These are phyloP conservation scores for Seriola aureovittata DNA, from an alignment of 2,113 vertebrate species.

Conservation along the genomic window DNA sequence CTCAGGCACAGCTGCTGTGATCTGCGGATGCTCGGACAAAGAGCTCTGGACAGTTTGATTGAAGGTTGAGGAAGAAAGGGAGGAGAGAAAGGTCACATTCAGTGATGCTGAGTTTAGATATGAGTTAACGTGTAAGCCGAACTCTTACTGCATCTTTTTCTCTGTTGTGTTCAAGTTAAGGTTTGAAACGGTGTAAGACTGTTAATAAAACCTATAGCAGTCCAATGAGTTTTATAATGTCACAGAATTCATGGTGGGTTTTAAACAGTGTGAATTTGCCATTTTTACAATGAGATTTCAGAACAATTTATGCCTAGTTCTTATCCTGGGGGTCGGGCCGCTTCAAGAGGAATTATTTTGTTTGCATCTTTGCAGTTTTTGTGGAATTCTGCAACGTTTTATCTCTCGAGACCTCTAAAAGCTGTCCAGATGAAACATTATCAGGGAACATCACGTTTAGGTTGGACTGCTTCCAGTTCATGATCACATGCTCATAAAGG, in stretches of 20 bases:
- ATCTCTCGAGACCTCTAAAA: too few relatives aligned
- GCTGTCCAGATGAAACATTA: too few relatives aligned
- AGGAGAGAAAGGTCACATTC: not conserved
- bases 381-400: too few relatives aligned
- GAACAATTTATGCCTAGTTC: too few relatives aligned
- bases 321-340: too few relatives aligned
- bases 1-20: slow-evolving; percentile 22
- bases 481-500: not conserved
- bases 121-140: slow-evolving; percentile 6
- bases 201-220: not conserved
- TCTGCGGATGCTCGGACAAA: slow-evolving; percentile 20
- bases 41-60: not conserved
- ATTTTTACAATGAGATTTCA: too few relatives aligned
- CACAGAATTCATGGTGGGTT: too few relatives aligned
- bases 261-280: too few relatives aligned
- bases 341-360: too few relatives aligned
- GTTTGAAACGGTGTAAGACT: not conserved
- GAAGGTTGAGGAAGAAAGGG: not conserved
- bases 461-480: not conserved
- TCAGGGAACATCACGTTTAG: not conserved
- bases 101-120: not conserved
- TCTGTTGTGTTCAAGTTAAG: not conserved
- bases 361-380: too few relatives aligned
- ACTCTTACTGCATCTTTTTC: slow-evolving; percentile 6
- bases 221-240: not conserved